A percentile compares a stretch with the other conserved stretches of the same genome.
Evolutionary conservation across 2,888 invertebrate species (phyloP).

Genomic region (Lepidocyrtinus sp.): DNA sequence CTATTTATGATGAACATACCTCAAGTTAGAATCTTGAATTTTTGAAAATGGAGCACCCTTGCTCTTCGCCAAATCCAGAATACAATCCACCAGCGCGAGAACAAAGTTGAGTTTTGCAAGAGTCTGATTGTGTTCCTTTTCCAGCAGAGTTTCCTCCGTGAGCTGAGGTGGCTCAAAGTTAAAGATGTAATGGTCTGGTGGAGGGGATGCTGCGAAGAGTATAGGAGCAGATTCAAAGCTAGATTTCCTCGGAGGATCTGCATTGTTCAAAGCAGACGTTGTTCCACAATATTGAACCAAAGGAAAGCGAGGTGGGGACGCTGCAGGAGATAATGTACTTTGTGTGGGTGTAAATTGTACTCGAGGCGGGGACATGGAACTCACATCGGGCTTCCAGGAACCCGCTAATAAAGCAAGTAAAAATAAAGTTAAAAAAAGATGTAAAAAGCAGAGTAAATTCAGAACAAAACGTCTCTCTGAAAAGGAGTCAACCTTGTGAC

Average conservation of each 20-base stretch:
- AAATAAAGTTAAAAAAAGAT: slow-evolving; percentile 1
- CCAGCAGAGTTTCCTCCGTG: slow-evolving; percentile 71
- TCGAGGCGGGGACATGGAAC: slow-evolving; percentile 92
- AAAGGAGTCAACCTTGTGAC: background rate
- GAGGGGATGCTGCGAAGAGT: slow-evolving; percentile 68
- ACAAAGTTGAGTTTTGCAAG: slow-evolving; percentile 98
- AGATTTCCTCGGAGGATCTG: slow-evolving; percentile 64
- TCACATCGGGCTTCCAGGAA: slow-evolving; percentile 81
- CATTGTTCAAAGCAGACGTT: slow-evolving; percentile 53
- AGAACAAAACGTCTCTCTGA: too few species aligned
- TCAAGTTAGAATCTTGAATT: slow-evolving; percentile 66
- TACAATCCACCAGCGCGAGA: slow-evolving; percentile 93
- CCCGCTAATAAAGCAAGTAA: slow-evolving; percentile 26
- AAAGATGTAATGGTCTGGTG: slow-evolving; percentile 69
- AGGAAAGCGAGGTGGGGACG: slow-evolving; percentile 68
- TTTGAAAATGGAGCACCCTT: slow-evolving; percentile 80
- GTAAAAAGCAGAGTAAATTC: background rate
- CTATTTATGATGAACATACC: slow-evolving; percentile 7
- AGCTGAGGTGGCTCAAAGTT: slow-evolving; percentile 70
- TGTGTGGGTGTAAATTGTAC: slow-evolving; percentile 75
- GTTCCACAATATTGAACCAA: slow-evolving; percentile 69
- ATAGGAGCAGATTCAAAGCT: slow-evolving; percentile 67
- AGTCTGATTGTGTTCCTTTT: slow-evolving; percentile 96
- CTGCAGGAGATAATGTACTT: slow-evolving; percentile 68
- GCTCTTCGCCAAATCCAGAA: slow-evolving; percentile 89